phyloP scores from a whole-genome alignment of 1,140 invertebrate genomes.

The Euglossa dilemma region DNA sequence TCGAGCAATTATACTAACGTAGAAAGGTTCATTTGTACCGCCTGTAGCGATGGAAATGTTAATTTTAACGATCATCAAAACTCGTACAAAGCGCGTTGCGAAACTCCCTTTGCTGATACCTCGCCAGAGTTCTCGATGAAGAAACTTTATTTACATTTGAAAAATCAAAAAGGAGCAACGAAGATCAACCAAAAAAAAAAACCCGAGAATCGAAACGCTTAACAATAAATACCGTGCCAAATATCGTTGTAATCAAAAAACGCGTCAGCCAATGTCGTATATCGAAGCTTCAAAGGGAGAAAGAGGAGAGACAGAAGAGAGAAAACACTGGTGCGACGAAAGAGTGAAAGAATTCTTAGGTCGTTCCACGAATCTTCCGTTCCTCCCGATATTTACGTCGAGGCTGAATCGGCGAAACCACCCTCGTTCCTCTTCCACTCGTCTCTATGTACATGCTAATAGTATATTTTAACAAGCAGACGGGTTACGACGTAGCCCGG shows the following conservation, averaged over 20 bases:
- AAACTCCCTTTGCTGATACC: not conserved
- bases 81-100: not conserved
- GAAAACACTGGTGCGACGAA: constrained; percentile 20
- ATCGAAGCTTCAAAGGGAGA: not conserved
- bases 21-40: not conserved
- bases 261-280: not conserved
- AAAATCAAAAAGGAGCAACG: not conserved
- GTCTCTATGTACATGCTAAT: constrained; percentile 26
- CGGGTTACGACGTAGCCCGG: constrained; percentile 42
- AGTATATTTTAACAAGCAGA: constrained; percentile 52
- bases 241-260: constrained; percentile 52
- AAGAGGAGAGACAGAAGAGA: not conserved
- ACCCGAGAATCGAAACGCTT: constrained; percentile 44
- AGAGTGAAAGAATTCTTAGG: not conserved
- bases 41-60: not conserved
- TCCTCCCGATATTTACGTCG: not conserved
- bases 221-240: constrained; percentile 76
- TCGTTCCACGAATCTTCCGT: not conserved
- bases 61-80: not conserved
- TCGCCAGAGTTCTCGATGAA: not conserved
- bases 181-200: not conserved
- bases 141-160: not conserved
- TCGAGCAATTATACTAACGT: not conserved
- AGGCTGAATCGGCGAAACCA: not conserved
- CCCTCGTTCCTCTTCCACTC: constrained; percentile 50